A percentile compares a stretch with the other conserved stretches of the same genome.
Evolutionary conservation across 2,888 invertebrate species (phyloP).

Genomic region (Masnerella sp.): DNA sequence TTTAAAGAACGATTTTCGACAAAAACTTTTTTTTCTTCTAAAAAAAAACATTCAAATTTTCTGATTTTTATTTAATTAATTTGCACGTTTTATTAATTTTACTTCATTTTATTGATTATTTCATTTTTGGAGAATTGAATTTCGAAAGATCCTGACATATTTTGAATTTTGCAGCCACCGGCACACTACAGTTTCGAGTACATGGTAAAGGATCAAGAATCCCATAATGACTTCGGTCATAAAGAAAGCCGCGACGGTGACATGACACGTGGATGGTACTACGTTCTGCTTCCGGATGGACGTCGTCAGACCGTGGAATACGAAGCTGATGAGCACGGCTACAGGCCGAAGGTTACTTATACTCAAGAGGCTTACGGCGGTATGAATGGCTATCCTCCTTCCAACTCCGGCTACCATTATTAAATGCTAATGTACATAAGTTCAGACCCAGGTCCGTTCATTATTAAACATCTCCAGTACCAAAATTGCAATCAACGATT

Average conservation of each 20-base stretch:
- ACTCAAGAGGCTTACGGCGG: conserved; percentile 78
- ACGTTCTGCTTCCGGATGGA: conserved; percentile 77
- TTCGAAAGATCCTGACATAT: too few relatives aligned
- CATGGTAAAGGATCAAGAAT: conserved; percentile 75
- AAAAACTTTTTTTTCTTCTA: too few relatives aligned
- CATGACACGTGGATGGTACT: conserved; percentile 75
- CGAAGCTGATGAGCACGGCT: conserved; percentile 84
- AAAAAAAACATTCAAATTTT: too few relatives aligned
- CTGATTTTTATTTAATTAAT: too few relatives aligned
- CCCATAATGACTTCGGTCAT: conserved; percentile 77
- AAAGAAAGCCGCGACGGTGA: conserved; percentile 77
- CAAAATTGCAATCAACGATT: neutral
- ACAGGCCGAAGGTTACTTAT: conserved; percentile 83
- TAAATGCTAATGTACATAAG: conserved; percentile 36
- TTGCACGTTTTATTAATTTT: too few relatives aligned
- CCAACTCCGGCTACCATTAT: conserved; percentile 41
- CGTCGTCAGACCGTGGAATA: conserved; percentile 82
- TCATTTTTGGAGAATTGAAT: too few relatives aligned
- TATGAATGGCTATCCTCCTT: conserved; percentile 45
- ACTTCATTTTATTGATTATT: too few relatives aligned
- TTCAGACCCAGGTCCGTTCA: conserved; percentile 8
- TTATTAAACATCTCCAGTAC: neutral
- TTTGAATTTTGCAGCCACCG: conserved; percentile 70
- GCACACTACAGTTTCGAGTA: conserved; percentile 78
- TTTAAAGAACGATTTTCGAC: too few relatives aligned